Base-by-base conservation (phyloP, 2,888 invertebrate species). In the Agriopis marginaria region DNA sequence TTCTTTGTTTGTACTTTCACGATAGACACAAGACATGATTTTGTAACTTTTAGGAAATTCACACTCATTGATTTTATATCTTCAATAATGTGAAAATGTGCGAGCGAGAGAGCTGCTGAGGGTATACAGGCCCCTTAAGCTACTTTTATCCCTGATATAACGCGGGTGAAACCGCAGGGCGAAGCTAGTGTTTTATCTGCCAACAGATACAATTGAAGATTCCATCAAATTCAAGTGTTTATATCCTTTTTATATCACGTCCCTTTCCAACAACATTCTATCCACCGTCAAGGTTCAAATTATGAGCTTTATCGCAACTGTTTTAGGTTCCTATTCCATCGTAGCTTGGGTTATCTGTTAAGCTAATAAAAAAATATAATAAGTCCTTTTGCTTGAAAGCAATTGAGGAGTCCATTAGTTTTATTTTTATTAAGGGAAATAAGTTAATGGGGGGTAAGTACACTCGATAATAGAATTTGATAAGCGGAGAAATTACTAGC, bases 341-440 rank as follows among this genome's bases (percentile, higher is more conserved):
- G 58, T 12, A 17, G 40, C 11, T 0, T 42, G 23, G 14, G 32
- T 23, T 60, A 9, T 54, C 60, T 64, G 68, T 32, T 32, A 45
- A 61, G 55, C 47, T 55, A 64, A 68, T 62, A 65, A 69, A 69
- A 68, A 32, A 63, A 68, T 51, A 67, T 40, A 44, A 45, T 61
- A 70, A 61, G 63, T 32, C 63, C 47, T 11, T 63, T 54, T 39
- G 54, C n/a, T 61, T 67, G 67, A 62, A 64, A 71, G 67, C 65
- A 65, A 62, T 62, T 68, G 51, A 58, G 65, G 62, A 17, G 39
- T 68, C 71, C 68, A 71, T 71, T 71, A 71, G 68, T 62, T 68
- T 54, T 71, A 65, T 71, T 71, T 51, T 71, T 65, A 58, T 62
- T 68, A 32, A 67, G 67, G 71, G 71, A 66, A 61, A 68, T 55